A percentile compares a stretch with the other conserved stretches of the same genome.
phyloP scores from a whole-genome alignment of 2,888 invertebrate species.

The Microplitis deprimator region DNA sequence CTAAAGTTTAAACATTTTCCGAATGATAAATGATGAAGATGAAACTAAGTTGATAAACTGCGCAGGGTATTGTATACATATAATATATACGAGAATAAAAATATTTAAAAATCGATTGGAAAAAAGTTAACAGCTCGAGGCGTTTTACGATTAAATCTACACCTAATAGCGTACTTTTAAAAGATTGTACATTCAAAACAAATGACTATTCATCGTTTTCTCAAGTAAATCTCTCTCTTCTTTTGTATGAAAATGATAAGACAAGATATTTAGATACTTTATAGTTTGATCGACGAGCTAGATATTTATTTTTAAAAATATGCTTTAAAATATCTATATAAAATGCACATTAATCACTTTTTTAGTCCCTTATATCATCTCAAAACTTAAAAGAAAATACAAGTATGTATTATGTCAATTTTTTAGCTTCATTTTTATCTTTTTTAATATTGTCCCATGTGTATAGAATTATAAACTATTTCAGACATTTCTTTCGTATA shows the following conservation, averaged over 20 bases:
- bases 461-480: slow-evolving; percentile 23
- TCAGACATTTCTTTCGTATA: slow-evolving; percentile 1
- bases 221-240: slow-evolving; percentile 10
- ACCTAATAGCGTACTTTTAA: neutral
- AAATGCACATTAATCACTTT: slow-evolving; percentile 4
- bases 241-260: slow-evolving; percentile 21
- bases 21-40: too few species aligned
- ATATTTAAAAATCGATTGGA: neutral
- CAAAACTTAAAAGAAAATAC: neutral
- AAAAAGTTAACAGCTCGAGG: slow-evolving; percentile 20
- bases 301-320: slow-evolving; percentile 3
- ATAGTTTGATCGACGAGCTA: slow-evolving; percentile 14
- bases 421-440: neutral
- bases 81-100: neutral
- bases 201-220: slow-evolving; percentile 23
- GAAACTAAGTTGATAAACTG: too few species aligned
- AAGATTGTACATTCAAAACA: slow-evolving; percentile 18
- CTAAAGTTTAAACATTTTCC: too few species aligned
- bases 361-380: slow-evolving; percentile 2
- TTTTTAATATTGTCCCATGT: slow-evolving; percentile 1
- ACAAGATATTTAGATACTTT: slow-evolving; percentile 19
- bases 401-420: slow-evolving; percentile 18
- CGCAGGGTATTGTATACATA: too few species aligned
- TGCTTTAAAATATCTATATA: neutral
- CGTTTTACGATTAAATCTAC: slow-evolving; percentile 18